Conservation (phyloP, 2,797 vertebrate species). For the Cottoperca gobio region DNA sequence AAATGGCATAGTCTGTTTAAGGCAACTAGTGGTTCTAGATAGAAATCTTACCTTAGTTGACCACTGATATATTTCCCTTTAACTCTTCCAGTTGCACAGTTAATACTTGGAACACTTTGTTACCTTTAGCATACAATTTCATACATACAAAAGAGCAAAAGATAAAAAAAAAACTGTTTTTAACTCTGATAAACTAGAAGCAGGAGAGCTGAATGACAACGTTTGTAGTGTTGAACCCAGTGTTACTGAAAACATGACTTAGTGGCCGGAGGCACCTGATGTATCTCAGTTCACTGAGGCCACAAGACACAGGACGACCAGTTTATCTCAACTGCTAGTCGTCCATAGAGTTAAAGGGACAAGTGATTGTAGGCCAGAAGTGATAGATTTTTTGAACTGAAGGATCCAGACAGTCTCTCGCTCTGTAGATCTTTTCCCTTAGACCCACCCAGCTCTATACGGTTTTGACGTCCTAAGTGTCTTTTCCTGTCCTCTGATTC, state of each 20-base stretch:
- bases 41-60: constrained; percentile 34
- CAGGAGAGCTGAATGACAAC: neutral
- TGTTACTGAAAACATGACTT: constrained; percentile 27
- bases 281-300: neutral
- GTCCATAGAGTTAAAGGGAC: constrained; percentile 8
- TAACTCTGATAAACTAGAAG: constrained; percentile 3
- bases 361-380: neutral
- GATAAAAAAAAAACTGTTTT: constrained; percentile 16
- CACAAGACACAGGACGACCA: neutral
- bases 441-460: neutral
- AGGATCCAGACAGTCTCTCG: neutral
- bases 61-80: constrained; percentile 23
- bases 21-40: constrained; percentile 62
- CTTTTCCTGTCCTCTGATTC: constrained; percentile 20
- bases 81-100: constrained; percentile 26
- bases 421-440: constrained; percentile 12
- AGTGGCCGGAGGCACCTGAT: constrained; percentile 24
- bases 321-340: neutral
- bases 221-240: constrained; percentile 44
- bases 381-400: neutral
- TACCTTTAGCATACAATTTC: constrained; percentile 2
- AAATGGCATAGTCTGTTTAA: constrained; percentile 57
- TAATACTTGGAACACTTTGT: constrained; percentile 25
- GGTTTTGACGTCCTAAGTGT: constrained; percentile 28
- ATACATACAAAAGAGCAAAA: constrained; percentile 18